Percentiles rank a stretch among this genome's conserved stretches.
Evolutionary conservation across 2,888 invertebrate genomes (phyloP).

Genomic region (Melipona bicolor): DNA sequence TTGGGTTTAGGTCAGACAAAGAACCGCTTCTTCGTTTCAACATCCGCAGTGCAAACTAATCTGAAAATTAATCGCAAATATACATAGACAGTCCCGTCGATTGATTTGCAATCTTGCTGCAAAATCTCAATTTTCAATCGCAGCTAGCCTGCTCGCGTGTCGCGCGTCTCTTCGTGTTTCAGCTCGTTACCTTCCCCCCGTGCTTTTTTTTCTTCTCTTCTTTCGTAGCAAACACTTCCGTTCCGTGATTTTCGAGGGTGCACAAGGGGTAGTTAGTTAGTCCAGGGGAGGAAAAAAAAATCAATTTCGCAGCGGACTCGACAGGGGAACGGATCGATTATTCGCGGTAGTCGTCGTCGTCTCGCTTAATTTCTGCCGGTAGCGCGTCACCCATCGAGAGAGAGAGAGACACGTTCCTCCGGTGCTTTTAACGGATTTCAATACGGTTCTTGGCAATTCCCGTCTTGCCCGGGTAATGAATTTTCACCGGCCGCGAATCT

Average conservation of each 20-base stretch:
- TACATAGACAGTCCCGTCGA: too few relatives aligned
- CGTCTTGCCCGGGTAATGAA: constrained; percentile 25
- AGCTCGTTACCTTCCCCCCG: constrained; percentile 32
- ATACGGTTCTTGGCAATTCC: constrained; percentile 11
- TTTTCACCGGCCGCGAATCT: not conserved
- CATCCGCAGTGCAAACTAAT: too few relatives aligned
- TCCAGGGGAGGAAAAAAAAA: not conserved
- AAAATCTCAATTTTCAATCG: too few relatives aligned
- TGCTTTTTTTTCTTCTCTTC: not conserved
- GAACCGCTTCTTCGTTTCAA: too few relatives aligned
- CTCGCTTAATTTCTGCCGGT: not conserved
- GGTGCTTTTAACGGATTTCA: constrained; percentile 42
- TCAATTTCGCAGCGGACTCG: constrained; percentile 3
- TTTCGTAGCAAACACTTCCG: not conserved
- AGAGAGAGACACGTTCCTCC: not conserved
- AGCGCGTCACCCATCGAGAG: too few relatives aligned
- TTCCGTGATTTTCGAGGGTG: constrained; percentile 9
- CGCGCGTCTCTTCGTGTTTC: not conserved
- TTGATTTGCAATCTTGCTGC: too few relatives aligned
- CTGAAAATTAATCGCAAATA: too few relatives aligned
- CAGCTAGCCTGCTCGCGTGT: not conserved
- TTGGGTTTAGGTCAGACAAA: too few relatives aligned
- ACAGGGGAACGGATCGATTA: constrained; percentile 2
- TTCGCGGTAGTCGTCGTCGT: not conserved
- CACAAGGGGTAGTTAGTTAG: not conserved